phyloP scores from a whole-genome alignment of 2,797 vertebrate genomes.

The Sebastes kiyomatsui region DNA sequence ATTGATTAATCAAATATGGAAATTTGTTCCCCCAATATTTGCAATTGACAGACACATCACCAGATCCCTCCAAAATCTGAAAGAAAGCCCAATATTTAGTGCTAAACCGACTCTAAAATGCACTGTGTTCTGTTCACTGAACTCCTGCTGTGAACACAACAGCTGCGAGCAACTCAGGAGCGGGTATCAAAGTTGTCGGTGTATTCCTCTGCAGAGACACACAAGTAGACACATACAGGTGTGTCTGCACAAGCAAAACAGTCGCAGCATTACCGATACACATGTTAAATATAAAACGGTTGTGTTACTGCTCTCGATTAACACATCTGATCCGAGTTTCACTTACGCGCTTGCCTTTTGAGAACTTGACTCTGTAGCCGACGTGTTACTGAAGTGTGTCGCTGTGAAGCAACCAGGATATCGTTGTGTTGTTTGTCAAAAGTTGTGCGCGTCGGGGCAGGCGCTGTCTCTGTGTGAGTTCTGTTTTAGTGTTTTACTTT shows the following conservation, averaged over 20 bases:
- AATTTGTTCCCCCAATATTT: neutral
- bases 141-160: conserved; percentile 4
- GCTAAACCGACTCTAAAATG: neutral
- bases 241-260: neutral
- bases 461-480: too few relatives aligned
- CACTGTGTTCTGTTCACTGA: neutral
- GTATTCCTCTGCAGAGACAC: neutral
- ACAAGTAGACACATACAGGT: neutral
- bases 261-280: neutral
- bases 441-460: too few relatives aligned
- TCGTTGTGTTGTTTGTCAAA: neutral
- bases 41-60: neutral
- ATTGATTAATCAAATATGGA: neutral
- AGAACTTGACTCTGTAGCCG: neutral
- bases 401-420: neutral
- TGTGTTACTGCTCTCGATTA: neutral
- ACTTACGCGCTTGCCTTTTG: neutral
- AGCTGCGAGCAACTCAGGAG: neutral
- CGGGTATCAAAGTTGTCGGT: neutral
- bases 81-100: neutral
- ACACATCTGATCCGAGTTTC: neutral
- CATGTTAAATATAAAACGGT: neutral
- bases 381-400: neutral
- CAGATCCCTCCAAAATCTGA: neutral
- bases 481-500: too few relatives aligned